Percentiles rank a stretch among this genome's conserved stretches.
Evolutionary conservation across 2,113 vertebrate genomes (phyloP).

Genomic region (Lipotes vexillifer): DNA sequence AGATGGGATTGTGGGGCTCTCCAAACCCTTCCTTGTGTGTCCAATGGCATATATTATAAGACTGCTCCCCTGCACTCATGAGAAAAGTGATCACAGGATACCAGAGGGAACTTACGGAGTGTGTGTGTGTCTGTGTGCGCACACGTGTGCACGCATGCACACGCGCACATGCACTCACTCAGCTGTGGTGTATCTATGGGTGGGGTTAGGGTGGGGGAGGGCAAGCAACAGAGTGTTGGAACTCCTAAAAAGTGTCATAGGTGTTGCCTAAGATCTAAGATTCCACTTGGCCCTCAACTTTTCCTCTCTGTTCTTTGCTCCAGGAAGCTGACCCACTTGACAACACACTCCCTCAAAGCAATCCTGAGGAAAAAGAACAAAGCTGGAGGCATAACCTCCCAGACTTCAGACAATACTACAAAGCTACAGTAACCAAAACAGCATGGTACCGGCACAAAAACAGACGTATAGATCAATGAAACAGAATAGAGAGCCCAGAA

Average conservation of each 20-base stretch:
- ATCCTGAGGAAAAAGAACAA: neutral
- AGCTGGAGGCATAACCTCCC: neutral
- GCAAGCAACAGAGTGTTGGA: neutral
- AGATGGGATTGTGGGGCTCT: neutral
- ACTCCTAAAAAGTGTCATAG: neutral
- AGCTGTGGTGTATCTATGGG: neutral
- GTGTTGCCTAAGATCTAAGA: neutral
- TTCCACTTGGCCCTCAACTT: neutral
- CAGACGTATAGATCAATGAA: neutral
- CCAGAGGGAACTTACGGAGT: neutral
- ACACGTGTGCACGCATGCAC: too few species aligned
- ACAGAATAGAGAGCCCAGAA: neutral
- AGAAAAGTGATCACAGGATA: neutral
- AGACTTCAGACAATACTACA: neutral
- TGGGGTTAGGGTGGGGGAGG: accelerated
- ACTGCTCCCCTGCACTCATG: neutral
- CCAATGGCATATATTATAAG: neutral
- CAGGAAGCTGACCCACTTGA: neutral
- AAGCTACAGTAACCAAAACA: neutral
- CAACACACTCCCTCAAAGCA: neutral
- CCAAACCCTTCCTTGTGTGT: neutral
- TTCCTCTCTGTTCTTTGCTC: neutral
- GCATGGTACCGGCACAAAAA: neutral
- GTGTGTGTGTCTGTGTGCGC: neutral
- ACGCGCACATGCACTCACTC: accelerated